Evolutionary conservation across 2,888 invertebrate species (phyloP).

Genomic region (Macaria liturata): DNA sequence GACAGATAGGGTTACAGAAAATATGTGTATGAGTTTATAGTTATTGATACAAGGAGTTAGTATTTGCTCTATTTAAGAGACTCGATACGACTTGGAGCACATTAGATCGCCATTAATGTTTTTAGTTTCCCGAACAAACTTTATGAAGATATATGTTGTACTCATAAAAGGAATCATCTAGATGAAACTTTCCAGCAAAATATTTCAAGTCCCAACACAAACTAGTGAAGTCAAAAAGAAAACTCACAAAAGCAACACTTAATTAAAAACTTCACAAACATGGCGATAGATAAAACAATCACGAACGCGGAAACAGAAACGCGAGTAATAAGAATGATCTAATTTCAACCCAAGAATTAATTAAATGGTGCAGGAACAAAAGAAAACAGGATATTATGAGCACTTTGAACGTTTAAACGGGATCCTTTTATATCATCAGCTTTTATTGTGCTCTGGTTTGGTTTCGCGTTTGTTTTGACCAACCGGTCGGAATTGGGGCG

Average conservation of each 20-base stretch:
- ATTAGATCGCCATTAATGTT: too few relatives aligned
- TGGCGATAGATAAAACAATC: conserved; percentile 23
- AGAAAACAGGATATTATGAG: conserved; percentile 40
- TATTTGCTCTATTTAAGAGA: too few relatives aligned
- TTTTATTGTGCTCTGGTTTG: conserved; percentile 39
- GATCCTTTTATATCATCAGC: conserved; percentile 31
- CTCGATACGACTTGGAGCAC: too few relatives aligned
- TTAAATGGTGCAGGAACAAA: conserved; percentile 39
- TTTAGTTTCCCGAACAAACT: too few relatives aligned
- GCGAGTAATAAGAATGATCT: conserved; percentile 39
- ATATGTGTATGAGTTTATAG: too few relatives aligned
- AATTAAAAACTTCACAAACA: conserved; percentile 15
- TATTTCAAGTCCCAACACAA: too few relatives aligned
- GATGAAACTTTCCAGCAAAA: too few relatives aligned
- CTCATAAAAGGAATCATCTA: too few relatives aligned
- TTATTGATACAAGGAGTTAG: too few relatives aligned
- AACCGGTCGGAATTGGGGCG: conserved; percentile 7
- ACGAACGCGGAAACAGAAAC: conserved; percentile 30
- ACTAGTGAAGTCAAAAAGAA: not conserved
- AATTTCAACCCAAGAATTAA: conserved; percentile 43
- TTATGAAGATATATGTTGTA: too few relatives aligned
- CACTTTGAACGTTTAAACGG: conserved; percentile 38
- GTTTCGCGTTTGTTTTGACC: conserved; percentile 19
- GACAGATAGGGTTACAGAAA: not conserved
- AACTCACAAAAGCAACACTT: conserved; percentile 13